Conservation (phyloP, 2,888 invertebrate species). For the Pterobdella sp. region DNA sequence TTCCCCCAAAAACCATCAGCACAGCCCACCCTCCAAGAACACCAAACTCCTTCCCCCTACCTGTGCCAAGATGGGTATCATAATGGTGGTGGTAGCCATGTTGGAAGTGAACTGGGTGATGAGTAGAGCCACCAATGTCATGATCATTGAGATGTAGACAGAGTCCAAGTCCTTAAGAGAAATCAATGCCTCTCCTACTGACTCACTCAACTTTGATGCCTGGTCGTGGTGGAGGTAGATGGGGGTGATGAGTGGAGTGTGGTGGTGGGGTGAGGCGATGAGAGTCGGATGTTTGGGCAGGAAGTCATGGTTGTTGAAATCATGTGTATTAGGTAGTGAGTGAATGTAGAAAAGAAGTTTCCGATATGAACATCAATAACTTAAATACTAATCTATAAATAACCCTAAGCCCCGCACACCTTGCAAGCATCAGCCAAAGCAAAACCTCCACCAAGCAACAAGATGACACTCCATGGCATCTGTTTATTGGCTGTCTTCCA, state of each 20-base stretch:
- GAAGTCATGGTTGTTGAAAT: background rate
- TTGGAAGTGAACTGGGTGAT: conserved; percentile 48
- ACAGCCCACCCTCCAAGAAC: background rate
- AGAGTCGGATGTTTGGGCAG: background rate
- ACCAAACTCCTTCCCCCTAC: conserved; percentile 3
- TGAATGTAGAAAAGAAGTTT: background rate
- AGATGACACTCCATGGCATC: conserved; percentile 80
- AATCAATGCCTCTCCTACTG: conserved; percentile 42
- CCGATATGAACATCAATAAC: no score
- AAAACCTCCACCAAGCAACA: conserved; percentile 80
- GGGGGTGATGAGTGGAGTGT: background rate
- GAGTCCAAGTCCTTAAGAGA: conserved; percentile 42
- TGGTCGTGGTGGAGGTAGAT: conserved; percentile 29
- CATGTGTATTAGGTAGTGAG: background rate
- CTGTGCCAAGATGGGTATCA: conserved; percentile 47
- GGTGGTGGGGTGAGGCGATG: no score
- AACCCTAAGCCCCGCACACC: no score
- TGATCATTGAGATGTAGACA: conserved; percentile 42
- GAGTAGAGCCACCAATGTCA: conserved; percentile 43
- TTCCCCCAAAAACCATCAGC: background rate
- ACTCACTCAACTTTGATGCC: conserved; percentile 44
- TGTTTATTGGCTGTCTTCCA: conserved; percentile 78
- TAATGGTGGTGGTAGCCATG: conserved; percentile 46
- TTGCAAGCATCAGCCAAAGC: conserved; percentile 79
- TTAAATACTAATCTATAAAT: no score